Conservation (phyloP, 2,888 invertebrate species). For the Anthrax anthrax region DNA sequence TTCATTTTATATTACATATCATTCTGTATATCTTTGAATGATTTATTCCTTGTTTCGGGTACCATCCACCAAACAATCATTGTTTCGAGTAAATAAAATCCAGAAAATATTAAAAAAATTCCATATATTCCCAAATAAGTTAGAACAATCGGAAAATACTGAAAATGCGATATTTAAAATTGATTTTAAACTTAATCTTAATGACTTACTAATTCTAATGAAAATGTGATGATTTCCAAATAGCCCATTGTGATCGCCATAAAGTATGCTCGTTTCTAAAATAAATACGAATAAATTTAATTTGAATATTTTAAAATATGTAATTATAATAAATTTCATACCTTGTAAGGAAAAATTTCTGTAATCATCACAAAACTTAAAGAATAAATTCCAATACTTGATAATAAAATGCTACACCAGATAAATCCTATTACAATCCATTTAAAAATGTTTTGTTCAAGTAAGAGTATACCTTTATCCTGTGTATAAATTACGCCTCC, state of each 20-base stretch:
- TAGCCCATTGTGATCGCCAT: constrained; percentile 6
- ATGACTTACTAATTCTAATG: constrained; percentile 11
- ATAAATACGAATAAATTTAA: background rate
- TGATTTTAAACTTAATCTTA: background rate
- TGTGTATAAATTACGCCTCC: constrained; percentile 1
- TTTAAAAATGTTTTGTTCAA: constrained; percentile 5
- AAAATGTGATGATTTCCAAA: constrained; percentile 10
- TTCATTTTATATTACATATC: no score
- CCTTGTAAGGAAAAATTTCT: constrained; percentile 24
- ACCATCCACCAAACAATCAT: constrained; percentile 19
- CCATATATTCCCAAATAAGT: constrained; percentile 15
- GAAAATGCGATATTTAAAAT: constrained; percentile 3
- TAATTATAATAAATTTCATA: constrained; percentile 8
- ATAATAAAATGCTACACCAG: constrained; percentile 17
- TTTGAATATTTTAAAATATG: background rate
- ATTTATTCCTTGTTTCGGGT: constrained; percentile 23
- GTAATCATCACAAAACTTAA: constrained; percentile 22
- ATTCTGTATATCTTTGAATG: constrained; percentile 16
- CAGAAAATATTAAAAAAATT: constrained; percentile 23
- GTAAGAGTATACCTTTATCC: background rate
- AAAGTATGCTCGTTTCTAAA: constrained; percentile 8
- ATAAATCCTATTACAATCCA: constrained; percentile 20
- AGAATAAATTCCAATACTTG: constrained; percentile 24
- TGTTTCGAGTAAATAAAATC: constrained; percentile 19
- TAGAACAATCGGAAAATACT: constrained; percentile 18